A percentile compares a stretch with the other conserved stretches of the same genome.
phyloP scores from a whole-genome alignment of 2,113 vertebrate genomes.

The Panthera leo region DNA sequence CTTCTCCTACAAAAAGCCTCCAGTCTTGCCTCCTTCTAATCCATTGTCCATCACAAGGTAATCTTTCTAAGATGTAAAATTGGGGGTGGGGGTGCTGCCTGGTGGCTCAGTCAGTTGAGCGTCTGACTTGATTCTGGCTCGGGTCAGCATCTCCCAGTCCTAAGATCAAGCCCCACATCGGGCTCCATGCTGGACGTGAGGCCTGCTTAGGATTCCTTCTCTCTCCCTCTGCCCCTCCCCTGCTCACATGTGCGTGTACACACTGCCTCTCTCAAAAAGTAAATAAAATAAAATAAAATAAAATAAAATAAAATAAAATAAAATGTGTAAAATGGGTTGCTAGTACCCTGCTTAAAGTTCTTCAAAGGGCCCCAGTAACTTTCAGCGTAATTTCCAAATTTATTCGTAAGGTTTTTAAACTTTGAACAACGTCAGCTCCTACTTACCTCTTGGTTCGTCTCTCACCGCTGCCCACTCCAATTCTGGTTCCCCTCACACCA shows the following conservation, averaged over 20 bases:
- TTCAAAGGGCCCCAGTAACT: neutral
- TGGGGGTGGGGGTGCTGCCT: too few relatives aligned
- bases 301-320: too few relatives aligned
- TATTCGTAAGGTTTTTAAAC: neutral
- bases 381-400: neutral
- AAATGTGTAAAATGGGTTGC: neutral
- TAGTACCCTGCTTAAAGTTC: neutral
- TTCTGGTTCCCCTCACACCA: neutral
- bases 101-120: too few relatives aligned
- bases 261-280: too few relatives aligned
- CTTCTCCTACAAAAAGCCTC: neutral
- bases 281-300: too few relatives aligned
- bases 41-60: neutral
- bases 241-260: too few relatives aligned
- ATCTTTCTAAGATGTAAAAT: neutral
- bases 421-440: neutral
- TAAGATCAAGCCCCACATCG: too few relatives aligned
- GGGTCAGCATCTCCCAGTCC: too few relatives aligned
- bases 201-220: too few relatives aligned
- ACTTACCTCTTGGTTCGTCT: neutral
- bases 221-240: too few relatives aligned
- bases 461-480: neutral
- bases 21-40: neutral
- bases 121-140: too few relatives aligned
- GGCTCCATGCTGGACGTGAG: too few relatives aligned